Conservation (phyloP, 2,797 vertebrate genomes). For the Diplodus sargus region DNA sequence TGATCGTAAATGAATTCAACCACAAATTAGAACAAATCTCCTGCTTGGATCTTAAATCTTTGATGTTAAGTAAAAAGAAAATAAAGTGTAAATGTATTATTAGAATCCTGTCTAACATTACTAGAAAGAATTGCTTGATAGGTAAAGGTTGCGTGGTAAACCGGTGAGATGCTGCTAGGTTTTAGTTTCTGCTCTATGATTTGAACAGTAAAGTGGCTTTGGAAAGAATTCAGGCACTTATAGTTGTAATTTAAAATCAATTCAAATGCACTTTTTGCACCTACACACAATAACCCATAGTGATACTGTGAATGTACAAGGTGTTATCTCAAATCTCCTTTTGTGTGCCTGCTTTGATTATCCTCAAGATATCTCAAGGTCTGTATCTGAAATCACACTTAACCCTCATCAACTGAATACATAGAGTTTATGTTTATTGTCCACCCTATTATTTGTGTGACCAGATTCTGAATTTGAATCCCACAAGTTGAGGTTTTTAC, state of each 20-base stretch:
- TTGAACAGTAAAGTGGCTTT: background rate
- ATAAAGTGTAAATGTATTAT: too few relatives aligned
- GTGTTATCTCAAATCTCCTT: background rate
- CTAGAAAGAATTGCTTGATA: too few relatives aligned
- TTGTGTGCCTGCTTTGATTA: conserved; percentile 11
- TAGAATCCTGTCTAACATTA: too few relatives aligned
- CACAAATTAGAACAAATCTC: too few relatives aligned
- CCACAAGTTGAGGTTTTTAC: background rate
- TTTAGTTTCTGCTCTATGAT: too few relatives aligned
- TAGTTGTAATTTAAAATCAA: background rate
- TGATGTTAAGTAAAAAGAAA: too few relatives aligned
- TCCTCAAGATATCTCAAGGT: background rate
- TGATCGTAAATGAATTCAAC: too few relatives aligned
- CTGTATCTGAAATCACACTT: background rate
- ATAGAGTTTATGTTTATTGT: background rate
- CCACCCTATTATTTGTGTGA: background rate
- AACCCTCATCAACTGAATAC: background rate
- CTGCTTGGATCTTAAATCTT: too few relatives aligned
- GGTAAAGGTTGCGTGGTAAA: too few relatives aligned
- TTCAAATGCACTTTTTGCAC: background rate
- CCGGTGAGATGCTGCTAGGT: too few relatives aligned
- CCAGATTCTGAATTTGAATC: background rate
- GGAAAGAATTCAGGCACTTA: background rate
- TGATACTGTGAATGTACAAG: background rate
- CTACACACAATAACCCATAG: too few relatives aligned